These are phyloP conservation scores for Progne subis DNA, from an alignment of 2,113 vertebrate species.

Conservation along the genomic window DNA sequence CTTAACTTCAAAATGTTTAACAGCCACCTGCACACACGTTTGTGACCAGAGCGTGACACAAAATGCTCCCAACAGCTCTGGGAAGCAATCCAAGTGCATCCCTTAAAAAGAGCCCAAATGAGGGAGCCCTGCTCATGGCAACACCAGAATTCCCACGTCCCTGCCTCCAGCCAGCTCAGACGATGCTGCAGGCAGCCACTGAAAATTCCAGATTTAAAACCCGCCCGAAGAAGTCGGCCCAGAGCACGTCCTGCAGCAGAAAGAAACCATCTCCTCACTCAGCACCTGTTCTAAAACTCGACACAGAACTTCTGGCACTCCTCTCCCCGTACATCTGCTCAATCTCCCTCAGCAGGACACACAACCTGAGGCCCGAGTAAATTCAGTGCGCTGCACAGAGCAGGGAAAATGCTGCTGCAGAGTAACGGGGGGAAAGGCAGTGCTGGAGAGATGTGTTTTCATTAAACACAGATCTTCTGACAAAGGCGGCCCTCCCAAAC, in stretches of 20 bases:
- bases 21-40: not conserved
- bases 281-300: not conserved
- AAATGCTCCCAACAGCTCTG: not conserved
- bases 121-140: not conserved
- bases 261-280: not conserved
- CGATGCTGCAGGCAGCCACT: not conserved
- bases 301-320: not conserved
- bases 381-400: not conserved
- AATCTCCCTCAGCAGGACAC: not conserved
- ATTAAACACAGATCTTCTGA: not conserved
- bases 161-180: not conserved
- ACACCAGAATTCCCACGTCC: fast-evolving
- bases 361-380: not conserved
- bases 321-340: fast-evolving
- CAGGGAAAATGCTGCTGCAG: not conserved
- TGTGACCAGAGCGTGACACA: fast-evolving
- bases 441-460: not conserved
- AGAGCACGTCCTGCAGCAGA: not conserved
- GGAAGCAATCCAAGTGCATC: fast-evolving
- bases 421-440: fast-evolving
- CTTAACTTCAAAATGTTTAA: not conserved
- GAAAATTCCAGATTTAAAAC: not conserved
- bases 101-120: not conserved
- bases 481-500: fast-evolving
- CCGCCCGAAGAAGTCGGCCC: fast-evolving